phyloP scores from a whole-genome alignment of 2,113 vertebrate species.

The Callospermophilus lateralis region DNA sequence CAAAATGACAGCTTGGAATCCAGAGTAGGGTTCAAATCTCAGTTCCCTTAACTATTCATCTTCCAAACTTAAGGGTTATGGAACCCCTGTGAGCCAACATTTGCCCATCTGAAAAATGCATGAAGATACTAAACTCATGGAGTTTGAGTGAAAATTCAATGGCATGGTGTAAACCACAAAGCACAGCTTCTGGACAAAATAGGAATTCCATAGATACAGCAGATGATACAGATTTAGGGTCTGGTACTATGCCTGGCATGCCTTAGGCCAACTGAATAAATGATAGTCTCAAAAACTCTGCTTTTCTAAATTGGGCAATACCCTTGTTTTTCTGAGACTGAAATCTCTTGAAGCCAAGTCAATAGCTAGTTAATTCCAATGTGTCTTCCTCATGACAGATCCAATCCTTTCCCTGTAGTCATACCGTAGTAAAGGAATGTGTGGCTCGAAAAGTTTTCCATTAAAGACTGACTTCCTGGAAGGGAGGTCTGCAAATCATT shows the following conservation, averaged over 20 bases:
- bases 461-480: slow-evolving; percentile 65
- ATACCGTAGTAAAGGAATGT: background rate
- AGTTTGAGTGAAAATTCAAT: background rate
- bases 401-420: background rate
- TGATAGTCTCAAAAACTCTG: background rate
- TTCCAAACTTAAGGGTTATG: background rate
- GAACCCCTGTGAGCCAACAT: background rate
- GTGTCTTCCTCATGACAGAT: background rate
- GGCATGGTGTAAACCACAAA: background rate
- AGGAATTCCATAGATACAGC: background rate
- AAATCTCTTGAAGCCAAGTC: background rate
- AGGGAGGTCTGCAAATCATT: slow-evolving; percentile 69
- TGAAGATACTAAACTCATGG: background rate
- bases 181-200: background rate
- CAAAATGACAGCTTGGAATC: background rate
- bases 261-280: background rate
- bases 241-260: background rate
- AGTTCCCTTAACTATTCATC: background rate
- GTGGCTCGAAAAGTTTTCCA: slow-evolving; percentile 48
- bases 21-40: background rate
- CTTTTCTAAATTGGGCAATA: background rate
- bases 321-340: background rate
- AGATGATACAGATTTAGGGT: background rate
- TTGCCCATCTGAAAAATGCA: background rate
- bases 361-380: slow-evolving; percentile 25